phyloP scores from a whole-genome alignment of 2,797 vertebrate genomes.

The Schizopygopsis pylzovi region DNA sequence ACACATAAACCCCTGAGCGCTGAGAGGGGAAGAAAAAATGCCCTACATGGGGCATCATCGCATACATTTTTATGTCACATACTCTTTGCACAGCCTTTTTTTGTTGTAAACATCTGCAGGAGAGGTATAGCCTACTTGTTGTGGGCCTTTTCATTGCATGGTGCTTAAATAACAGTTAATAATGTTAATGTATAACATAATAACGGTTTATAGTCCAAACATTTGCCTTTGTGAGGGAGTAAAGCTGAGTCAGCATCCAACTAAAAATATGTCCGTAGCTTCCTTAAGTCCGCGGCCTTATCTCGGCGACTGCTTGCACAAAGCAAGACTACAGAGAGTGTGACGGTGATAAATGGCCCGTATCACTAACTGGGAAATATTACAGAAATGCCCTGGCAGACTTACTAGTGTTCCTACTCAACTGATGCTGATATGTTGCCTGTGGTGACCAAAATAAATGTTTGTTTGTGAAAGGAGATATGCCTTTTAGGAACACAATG shows the following conservation, averaged over 20 bases:
- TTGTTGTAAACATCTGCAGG: conserved; percentile 34
- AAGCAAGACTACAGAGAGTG: conserved; percentile 14
- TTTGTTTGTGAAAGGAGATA: conserved; percentile 5
- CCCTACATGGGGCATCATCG: background rate
- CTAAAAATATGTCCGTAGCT: conserved; percentile 28
- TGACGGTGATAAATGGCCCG: conserved; percentile 40
- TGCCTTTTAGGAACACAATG: background rate
- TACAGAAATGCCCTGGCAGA: conserved; percentile 29
- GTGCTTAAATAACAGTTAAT: conserved; percentile 30
- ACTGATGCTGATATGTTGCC: conserved; percentile 20
- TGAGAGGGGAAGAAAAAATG: conserved; percentile 21
- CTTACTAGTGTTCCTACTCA: conserved; percentile 17
- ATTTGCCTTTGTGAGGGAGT: conserved; percentile 8
- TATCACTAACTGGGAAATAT: conserved; percentile 44
- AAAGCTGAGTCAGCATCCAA: conserved; percentile 22
- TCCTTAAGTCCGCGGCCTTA: conserved; percentile 1
- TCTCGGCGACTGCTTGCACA: background rate
- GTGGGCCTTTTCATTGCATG: background rate
- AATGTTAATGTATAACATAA: conserved; percentile 23
- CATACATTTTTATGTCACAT: conserved; percentile 25
- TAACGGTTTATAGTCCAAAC: conserved; percentile 18
- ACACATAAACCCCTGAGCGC: background rate
- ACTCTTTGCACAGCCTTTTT: conserved; percentile 5
- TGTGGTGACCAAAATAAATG: background rate
- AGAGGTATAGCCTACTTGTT: background rate